Base-by-base conservation (phyloP, 1,140 invertebrate genomes). In the Drosophila yakuba region DNA sequence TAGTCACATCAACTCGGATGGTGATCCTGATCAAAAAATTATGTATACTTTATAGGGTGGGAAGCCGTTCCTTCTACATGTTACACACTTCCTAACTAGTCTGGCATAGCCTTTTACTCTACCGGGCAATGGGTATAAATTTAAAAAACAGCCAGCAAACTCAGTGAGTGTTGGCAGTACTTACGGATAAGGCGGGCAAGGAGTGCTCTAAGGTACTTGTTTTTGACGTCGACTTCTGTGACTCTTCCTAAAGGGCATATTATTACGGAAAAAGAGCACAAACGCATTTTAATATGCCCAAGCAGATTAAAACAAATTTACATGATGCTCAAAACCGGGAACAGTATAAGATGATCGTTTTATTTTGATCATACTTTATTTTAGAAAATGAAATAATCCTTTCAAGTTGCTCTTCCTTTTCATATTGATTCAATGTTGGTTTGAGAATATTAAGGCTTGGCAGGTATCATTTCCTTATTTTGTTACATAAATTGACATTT, bases 211-310 rank as follows among this genome's bases (percentile, higher is more conserved):
- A 43, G 55, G 60, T 67, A 63, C 45, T 63, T 51, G 62, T 61
- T 55, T 57, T 15, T 59, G 57, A 43, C 43, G 47, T 62, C 36
- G 68, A 85, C 81, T 84, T 77, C 77, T 85, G 76, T 80, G 83
- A 51, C 64, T 62, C 45, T 60, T 58, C 14, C 32, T 23, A 35
- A 35, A 35, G 12, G 23, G 1, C 41, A 43, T 8, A 43, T 8
- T 4, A 28, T 23, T 20, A 23, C 38, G 10, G 20, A n/a, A 17
- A 20, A 56, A 39, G 17, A 20, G 8, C 7, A 7, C 0, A 10
- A 3, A 43, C 41, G 7, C 41, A n/a, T 43, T 43, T 43, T 15
- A 8, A 7, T 15, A 43, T 15, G 15, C n/a, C n/a, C 7, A 32
- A 2, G 6, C 7, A 1, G 28, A 28, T 5, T 6, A 28, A 8